Evolutionary conservation across 2,797 vertebrate genomes (phyloP).

Genomic region (Otus scops): DNA sequence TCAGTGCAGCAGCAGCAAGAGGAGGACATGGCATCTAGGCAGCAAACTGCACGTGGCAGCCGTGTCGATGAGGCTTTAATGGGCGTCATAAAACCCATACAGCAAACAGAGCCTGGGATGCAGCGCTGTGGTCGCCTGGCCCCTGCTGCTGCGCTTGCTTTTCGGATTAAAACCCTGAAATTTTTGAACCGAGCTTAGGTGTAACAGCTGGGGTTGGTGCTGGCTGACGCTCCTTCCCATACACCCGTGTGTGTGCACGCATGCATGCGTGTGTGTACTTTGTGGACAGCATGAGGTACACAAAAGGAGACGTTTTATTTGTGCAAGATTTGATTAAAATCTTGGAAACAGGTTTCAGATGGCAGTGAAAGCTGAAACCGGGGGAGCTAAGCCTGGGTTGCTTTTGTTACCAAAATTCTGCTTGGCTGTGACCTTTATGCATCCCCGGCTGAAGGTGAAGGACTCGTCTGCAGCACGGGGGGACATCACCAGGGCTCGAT

Average conservation of each 20-base stretch:
- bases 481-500: background rate
- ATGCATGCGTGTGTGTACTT: background rate
- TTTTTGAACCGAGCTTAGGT: background rate
- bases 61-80: background rate
- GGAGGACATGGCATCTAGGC: background rate
- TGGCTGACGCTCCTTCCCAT: background rate
- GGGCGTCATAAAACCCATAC: background rate
- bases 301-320: background rate
- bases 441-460: background rate
- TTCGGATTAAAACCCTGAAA: background rate
- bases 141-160: background rate
- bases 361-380: conserved; percentile 16
- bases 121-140: background rate
- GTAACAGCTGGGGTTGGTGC: background rate
- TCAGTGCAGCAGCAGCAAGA: background rate
- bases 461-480: background rate
- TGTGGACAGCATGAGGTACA: background rate
- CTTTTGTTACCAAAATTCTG: background rate
- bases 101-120: background rate
- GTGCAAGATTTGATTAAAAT: conserved; percentile 11
- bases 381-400: background rate
- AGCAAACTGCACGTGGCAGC: background rate
- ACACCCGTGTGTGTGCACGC: fast-evolving
- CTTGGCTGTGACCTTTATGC: background rate
- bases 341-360: conserved; percentile 32